Evolutionary conservation across 1,140 invertebrate genomes (phyloP).

Genomic region (Ylistrum balloti): DNA sequence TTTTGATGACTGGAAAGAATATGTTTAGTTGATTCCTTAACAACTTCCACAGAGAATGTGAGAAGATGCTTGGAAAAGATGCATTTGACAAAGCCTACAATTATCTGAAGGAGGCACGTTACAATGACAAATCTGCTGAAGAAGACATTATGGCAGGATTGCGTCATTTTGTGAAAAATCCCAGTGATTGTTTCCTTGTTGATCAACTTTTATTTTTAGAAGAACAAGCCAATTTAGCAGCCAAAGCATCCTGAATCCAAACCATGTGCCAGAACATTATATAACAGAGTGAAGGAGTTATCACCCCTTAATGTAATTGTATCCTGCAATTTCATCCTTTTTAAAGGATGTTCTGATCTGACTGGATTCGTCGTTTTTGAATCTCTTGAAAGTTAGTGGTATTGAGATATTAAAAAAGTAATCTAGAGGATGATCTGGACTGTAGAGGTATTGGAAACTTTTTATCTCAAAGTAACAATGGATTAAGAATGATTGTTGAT

Average conservation of each 20-base stretch:
- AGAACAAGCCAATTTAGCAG: slow-evolving; percentile 69
- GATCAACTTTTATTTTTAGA: slow-evolving; percentile 82
- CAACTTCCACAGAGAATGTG: slow-evolving; percentile 76
- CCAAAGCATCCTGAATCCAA: slow-evolving; percentile 12
- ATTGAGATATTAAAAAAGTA: background rate
- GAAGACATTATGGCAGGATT: slow-evolving; percentile 77
- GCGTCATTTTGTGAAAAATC: slow-evolving; percentile 77
- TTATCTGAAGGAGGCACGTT: slow-evolving; percentile 78
- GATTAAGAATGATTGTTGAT: background rate
- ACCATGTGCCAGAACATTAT: background rate
- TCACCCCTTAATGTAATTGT: background rate
- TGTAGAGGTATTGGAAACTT: background rate
- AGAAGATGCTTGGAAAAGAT: slow-evolving; percentile 75
- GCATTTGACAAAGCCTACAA: slow-evolving; percentile 79
- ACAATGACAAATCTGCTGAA: slow-evolving; percentile 66
- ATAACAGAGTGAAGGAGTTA: background rate
- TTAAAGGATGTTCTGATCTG: background rate
- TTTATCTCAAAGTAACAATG: background rate
- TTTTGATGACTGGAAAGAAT: no score
- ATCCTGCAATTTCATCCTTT: background rate
- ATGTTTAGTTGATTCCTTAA: slow-evolving; percentile 63
- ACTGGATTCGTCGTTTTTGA: background rate
- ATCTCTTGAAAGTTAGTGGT: background rate
- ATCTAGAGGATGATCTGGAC: no score
- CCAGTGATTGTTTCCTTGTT: slow-evolving; percentile 81